Evolutionary conservation across 35 echinoderm and acorn worm species (phyloP).

Genomic region (Apostichopus parvimensis): DNA sequence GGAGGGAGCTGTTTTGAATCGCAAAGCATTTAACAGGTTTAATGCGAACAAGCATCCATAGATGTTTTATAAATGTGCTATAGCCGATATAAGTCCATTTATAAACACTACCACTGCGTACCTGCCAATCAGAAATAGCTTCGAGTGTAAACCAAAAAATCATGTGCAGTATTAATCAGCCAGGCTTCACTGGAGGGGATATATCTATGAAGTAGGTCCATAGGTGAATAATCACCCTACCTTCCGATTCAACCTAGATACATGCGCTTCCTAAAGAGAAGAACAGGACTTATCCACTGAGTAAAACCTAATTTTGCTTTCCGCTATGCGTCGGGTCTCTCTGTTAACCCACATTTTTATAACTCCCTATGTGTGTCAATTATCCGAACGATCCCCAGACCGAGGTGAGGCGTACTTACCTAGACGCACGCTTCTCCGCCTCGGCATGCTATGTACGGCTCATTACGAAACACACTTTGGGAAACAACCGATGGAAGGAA

Average conservation of each 20-base stretch:
- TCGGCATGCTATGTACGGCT: too few relatives aligned
- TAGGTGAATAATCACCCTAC: not conserved
- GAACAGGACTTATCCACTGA: not conserved
- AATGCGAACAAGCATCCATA: too few relatives aligned
- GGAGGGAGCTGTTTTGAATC: too few relatives aligned
- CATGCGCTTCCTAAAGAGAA: not conserved
- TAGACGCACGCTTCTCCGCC: not conserved
- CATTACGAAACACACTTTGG: not conserved
- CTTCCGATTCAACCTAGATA: not conserved
- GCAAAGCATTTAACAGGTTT: too few relatives aligned
- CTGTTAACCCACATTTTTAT: constrained; percentile 26
- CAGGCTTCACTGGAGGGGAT: not conserved
- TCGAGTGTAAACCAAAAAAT: too few relatives aligned
- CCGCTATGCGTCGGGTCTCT: not conserved
- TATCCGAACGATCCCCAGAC: not conserved
- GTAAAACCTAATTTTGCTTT: constrained; percentile 11
- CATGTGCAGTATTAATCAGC: not conserved
- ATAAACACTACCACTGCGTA: too few relatives aligned
- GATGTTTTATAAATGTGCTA: too few relatives aligned
- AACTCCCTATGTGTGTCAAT: not conserved
- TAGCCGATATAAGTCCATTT: too few relatives aligned
- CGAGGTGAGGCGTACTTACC: not conserved
- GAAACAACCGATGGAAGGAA: not conserved
- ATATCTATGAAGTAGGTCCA: constrained; percentile 2
- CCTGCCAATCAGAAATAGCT: too few relatives aligned